These are phyloP conservation scores for Eucidaris tribuloides DNA, from an alignment of 35 echinoderm and acorn worm species.

Conservation along the genomic window DNA sequence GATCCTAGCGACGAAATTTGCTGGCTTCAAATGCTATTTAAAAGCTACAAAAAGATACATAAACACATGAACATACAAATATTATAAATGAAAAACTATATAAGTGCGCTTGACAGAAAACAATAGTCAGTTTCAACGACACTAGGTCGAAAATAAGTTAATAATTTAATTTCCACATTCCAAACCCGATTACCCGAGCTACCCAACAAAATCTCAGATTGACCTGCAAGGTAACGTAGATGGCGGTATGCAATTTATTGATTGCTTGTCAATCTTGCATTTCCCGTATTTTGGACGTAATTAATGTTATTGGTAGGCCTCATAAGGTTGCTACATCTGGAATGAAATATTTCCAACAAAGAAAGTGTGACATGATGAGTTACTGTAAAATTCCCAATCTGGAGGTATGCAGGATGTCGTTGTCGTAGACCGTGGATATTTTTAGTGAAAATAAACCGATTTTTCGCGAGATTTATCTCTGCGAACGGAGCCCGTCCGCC, in stretches of 20 bases:
- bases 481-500: background rate
- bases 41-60: background rate
- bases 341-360: background rate
- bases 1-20: constrained; percentile 17
- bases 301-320: background rate
- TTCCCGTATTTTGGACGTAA: constrained; percentile 20
- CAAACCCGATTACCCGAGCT: background rate
- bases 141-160: background rate
- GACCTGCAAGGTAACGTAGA: background rate
- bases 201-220: background rate
- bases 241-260: too few relatives aligned
- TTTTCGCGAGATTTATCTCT: background rate
- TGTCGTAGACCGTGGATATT: background rate
- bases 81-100: too few relatives aligned
- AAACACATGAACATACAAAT: background rate
- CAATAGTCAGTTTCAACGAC: background rate
- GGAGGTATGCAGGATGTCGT: background rate
- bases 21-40: background rate
- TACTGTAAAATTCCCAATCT: background rate
- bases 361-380: background rate
- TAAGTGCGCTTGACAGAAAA: too few relatives aligned
- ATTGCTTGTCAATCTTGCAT: too few relatives aligned
- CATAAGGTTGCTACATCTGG: constrained; percentile 7
- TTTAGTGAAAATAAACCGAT: background rate
- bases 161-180: background rate